phyloP scores from a whole-genome alignment of 2,888 invertebrate genomes.

The Crossocerus cetratus region DNA sequence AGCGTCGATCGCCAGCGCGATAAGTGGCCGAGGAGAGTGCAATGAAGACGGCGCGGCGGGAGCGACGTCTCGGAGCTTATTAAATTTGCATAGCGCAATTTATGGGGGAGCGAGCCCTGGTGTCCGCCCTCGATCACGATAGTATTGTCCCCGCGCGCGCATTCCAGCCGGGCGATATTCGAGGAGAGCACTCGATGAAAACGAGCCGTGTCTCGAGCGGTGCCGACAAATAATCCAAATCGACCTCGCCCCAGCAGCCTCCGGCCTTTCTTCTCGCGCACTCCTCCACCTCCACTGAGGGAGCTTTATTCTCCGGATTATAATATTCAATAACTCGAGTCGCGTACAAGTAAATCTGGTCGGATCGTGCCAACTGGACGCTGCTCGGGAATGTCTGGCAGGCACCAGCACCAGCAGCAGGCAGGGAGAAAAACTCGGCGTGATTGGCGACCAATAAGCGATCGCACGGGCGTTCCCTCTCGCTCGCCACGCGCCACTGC shows the following conservation, averaged over 20 bases:
- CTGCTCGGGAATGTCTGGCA: constrained; percentile 49
- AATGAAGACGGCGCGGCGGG: neutral
- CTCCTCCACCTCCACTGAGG: too few relatives aligned
- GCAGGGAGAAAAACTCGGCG: constrained; percentile 53
- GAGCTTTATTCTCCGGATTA: too few relatives aligned
- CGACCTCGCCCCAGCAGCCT: constrained; percentile 14
- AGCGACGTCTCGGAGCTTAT: constrained; percentile 51
- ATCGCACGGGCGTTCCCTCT: constrained; percentile 57
- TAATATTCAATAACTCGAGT: too few relatives aligned
- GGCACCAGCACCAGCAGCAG: too few relatives aligned
- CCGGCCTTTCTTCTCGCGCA: constrained; percentile 23
- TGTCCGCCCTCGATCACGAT: constrained; percentile 66
- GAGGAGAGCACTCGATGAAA: constrained; percentile 43
- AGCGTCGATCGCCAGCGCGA: too few relatives aligned
- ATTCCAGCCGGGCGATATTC: constrained; percentile 27
- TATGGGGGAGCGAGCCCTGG: constrained; percentile 57
- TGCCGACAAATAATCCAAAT: constrained; percentile 32
- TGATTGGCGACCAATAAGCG: constrained; percentile 61
- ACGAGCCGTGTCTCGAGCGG: constrained; percentile 23
- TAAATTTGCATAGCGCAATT: constrained; percentile 72
- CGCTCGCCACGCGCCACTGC: constrained; percentile 32
- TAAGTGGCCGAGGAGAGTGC: too few relatives aligned
- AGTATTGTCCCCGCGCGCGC: constrained; percentile 59
- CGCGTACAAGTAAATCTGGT: constrained; percentile 54
- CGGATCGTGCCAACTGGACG: constrained; percentile 3